Evolutionary conservation across 2,113 vertebrate species (phyloP).

Genomic region (Microcebus tavaratra): DNA sequence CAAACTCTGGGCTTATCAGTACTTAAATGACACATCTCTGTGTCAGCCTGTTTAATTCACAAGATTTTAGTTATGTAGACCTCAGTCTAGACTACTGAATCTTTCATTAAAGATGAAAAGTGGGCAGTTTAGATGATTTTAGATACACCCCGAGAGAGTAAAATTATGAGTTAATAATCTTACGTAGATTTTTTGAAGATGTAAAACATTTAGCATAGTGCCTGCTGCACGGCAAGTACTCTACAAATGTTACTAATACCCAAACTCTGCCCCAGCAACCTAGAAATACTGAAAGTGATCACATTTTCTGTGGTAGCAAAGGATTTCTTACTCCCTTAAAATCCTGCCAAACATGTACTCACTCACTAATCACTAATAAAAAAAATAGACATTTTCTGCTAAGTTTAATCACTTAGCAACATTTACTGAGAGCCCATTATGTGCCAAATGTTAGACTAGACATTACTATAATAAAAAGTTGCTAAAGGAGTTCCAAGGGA

Average conservation of each 20-base stretch:
- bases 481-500: not conserved
- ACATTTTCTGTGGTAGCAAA: not conserved
- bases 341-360: not conserved
- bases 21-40: not conserved
- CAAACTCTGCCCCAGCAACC: not conserved
- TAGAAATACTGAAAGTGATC: not conserved
- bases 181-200: not conserved
- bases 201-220: not conserved
- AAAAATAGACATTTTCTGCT: not conserved
- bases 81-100: not conserved
- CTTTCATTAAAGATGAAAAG: conserved; percentile 8
- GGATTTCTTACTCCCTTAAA: not conserved
- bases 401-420: not conserved
- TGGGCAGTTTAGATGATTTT: not conserved
- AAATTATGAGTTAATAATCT: not conserved
- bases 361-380: not conserved
- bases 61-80: not conserved
- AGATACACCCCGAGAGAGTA: not conserved
- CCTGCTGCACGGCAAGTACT: not conserved
- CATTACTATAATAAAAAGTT: not conserved
- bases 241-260: not conserved
- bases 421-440: not conserved
- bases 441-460: not conserved
- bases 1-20: not conserved
- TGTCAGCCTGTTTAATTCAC: not conserved